Evolutionary conservation across 2,113 vertebrate genomes (phyloP).

Genomic region (Collichthys lucidus): DNA sequence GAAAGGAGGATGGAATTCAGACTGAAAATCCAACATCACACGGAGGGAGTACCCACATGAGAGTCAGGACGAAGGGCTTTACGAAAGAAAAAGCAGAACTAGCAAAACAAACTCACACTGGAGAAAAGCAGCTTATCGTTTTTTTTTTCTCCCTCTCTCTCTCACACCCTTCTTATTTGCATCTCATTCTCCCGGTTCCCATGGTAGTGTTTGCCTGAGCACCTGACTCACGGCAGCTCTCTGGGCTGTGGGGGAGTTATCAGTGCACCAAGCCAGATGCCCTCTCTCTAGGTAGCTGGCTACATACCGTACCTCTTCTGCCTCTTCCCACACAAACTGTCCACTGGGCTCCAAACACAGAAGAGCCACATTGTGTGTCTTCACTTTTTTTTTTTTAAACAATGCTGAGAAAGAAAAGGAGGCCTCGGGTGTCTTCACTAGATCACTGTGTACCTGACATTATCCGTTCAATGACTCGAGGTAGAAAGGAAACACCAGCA

Average conservation of each 20-base stretch:
- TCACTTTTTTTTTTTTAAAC: conserved; percentile 8
- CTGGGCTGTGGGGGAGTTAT: conserved; percentile 74
- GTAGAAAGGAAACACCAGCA: not conserved
- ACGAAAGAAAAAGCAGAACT: conserved; percentile 29
- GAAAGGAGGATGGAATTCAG: conserved; percentile 22
- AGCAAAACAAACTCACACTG: conserved; percentile 42
- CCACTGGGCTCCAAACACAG: conserved; percentile 47
- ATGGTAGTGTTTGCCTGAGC: conserved; percentile 69
- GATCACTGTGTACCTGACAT: conserved; percentile 11
- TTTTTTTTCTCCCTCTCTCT: conserved; percentile 7
- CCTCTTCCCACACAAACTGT: conserved; percentile 68
- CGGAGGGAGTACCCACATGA: conserved; percentile 9
- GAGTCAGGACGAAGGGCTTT: conserved; percentile 41
- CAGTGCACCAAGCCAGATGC: conserved; percentile 74
- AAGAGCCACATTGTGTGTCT: conserved; percentile 16
- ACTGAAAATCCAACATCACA: conserved; percentile 27
- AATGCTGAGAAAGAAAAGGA: conserved; percentile 3
- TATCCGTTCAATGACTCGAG: not conserved
- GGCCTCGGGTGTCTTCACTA: conserved; percentile 19
- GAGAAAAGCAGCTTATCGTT: conserved; percentile 63
- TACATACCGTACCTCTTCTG: conserved; percentile 58
- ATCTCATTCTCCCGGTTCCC: conserved; percentile 48
- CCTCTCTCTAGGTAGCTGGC: conserved; percentile 76
- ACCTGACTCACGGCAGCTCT: conserved; percentile 73
- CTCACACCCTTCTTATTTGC: conserved; percentile 43